A percentile compares a stretch with the other conserved stretches of the same genome.
Evolutionary conservation across 2,888 invertebrate species (phyloP).

Genomic region (Spilarctia lutea): DNA sequence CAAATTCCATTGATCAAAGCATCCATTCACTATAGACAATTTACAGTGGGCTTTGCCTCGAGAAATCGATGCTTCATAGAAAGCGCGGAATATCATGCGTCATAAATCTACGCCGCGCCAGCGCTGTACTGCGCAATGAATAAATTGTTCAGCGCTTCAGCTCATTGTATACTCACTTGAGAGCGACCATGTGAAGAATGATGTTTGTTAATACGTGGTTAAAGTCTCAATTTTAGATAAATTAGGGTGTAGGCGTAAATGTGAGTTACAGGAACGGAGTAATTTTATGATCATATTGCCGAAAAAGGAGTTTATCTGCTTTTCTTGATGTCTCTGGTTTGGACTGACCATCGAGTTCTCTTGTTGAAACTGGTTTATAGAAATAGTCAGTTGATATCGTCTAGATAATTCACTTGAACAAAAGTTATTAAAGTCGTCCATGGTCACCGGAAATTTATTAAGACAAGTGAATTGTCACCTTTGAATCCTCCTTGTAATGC

Average conservation of each 20-base stretch:
- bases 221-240: constrained; percentile 49
- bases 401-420: too few species aligned
- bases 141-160: constrained; percentile 46
- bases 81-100: constrained; percentile 46
- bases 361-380: too few species aligned
- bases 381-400: too few species aligned
- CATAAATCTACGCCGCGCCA: constrained; percentile 45
- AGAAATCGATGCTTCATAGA: constrained; percentile 56
- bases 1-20: constrained; percentile 1
- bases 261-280: neutral
- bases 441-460: neutral
- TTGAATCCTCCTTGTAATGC: neutral
- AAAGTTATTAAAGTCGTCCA: neutral
- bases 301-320: too few species aligned
- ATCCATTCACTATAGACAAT: constrained; percentile 13
- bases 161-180: constrained; percentile 32
- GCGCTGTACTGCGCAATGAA: constrained; percentile 52
- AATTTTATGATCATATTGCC: neutral
- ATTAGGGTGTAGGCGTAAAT: constrained; percentile 15
- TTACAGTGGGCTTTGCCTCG: constrained; percentile 27
- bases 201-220: constrained; percentile 51
- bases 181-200: constrained; percentile 46
- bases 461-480: neutral
- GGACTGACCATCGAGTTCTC: too few species aligned
- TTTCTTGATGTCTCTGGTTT: too few species aligned